Percentiles rank a stretch among this genome's conserved stretches.
Conservation (phyloP, 92 coral and sea anemone genomes). For the Zoanthus sociatus region DNA sequence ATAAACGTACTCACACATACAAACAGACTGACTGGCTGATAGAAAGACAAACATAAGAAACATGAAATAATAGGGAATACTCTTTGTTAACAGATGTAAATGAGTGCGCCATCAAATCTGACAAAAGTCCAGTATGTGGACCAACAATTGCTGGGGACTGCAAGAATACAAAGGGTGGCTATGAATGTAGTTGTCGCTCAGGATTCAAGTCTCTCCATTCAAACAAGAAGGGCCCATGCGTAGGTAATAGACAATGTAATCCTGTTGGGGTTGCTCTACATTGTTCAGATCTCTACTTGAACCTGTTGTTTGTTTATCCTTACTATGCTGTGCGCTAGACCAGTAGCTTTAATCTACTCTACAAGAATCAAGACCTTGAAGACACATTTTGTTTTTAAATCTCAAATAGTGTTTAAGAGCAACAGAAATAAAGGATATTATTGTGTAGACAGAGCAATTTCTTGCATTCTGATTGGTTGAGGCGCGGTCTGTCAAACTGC, state of each 20-base stretch:
- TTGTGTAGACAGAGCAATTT: too few species aligned
- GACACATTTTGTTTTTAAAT: too few species aligned
- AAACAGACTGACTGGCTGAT: background rate
- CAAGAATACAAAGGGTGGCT: conserved; percentile 59
- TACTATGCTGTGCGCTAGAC: too few species aligned
- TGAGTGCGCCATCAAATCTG: conserved; percentile 12
- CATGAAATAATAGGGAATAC: background rate
- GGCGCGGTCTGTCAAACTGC: too few species aligned
- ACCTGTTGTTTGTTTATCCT: background rate
- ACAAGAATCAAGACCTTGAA: too few species aligned
- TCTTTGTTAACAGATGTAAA: conserved; percentile 3
- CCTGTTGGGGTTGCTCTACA: too few species aligned
- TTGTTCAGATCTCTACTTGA: background rate
- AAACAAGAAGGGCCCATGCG: conserved; percentile 6
- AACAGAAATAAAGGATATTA: too few species aligned
- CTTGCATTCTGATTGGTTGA: too few species aligned
- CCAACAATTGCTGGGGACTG: conserved; percentile 35
- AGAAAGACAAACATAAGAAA: background rate
- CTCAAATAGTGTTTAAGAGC: too few species aligned
- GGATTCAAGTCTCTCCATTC: conserved; percentile 44
- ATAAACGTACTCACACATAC: too few species aligned
- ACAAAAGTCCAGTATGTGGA: conserved; percentile 7
- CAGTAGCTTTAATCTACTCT: too few species aligned
- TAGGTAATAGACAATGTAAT: conserved; percentile 1
- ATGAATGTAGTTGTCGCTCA: conserved; percentile 50